Evolutionary conservation across 2,888 invertebrate species (phyloP).

Genomic region (Cactoblastis cactorum): DNA sequence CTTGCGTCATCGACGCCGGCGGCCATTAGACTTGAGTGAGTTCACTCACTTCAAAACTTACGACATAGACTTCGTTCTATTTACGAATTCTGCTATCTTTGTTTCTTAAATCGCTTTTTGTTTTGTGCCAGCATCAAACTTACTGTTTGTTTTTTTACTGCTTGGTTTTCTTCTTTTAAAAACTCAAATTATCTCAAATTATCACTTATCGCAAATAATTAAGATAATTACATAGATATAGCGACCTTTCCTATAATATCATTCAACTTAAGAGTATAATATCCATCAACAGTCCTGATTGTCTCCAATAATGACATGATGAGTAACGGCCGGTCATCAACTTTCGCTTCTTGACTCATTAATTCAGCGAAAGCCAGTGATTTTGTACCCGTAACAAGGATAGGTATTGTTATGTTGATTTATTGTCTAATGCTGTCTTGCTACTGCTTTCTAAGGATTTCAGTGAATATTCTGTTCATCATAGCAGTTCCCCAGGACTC

Average conservation of each 20-base stretch:
- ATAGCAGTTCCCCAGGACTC: no score
- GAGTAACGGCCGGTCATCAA: background rate
- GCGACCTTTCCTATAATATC: no score
- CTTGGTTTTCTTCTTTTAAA: no score
- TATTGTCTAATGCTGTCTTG: background rate
- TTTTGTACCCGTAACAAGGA: background rate
- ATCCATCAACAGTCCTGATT: background rate
- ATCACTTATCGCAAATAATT: no score
- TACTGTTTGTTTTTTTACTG: no score
- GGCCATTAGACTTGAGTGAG: constrained; percentile 39
- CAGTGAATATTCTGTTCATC: no score
- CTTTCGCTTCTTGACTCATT: constrained; percentile 7
- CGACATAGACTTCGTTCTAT: constrained; percentile 25
- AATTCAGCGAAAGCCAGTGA: background rate
- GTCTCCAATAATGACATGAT: background rate
- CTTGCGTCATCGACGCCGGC: constrained; percentile 35
- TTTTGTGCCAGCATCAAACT: background rate
- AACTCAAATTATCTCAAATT: no score
- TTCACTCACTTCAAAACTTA: constrained; percentile 47
- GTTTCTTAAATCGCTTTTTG: background rate
- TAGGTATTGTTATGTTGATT: background rate
- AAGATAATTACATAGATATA: no score
- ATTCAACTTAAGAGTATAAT: background rate
- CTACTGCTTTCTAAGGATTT: background rate
- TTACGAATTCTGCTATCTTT: background rate